Base-by-base conservation (phyloP, 2,888 invertebrate genomes). In the Eledona agricola region DNA sequence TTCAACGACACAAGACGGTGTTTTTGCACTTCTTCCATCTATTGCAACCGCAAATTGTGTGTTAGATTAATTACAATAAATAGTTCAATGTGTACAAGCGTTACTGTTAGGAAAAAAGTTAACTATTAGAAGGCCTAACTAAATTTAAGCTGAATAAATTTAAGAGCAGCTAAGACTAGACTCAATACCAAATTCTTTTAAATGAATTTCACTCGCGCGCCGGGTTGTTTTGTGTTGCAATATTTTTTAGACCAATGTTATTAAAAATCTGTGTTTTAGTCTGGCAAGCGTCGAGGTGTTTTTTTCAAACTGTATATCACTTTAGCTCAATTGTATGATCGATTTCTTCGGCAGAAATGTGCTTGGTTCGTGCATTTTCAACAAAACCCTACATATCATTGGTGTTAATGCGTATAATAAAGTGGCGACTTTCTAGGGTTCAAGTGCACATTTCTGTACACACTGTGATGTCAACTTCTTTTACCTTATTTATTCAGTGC, bases 111-210 rank as follows among this genome's bases (percentile, higher is more conserved):
- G 51, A 40, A 67, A 64, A 64, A 62, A 66, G 63, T 68, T 69
- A 70, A 66, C 66, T 72, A 71, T 68, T 72, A 73, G 73, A 72
- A 72, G 74, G 74, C 74, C 74, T 74, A 74, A 74, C 63, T 74
- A 74, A 71, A 63, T 69, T 63, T 73, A 73, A 73, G 73, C 65
- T 64, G 59, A 58, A 58, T 46, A 52, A 32, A 42, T 32, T 29
- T 49, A 43, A 45, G 32, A 26, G 49, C 46, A 43, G 57, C 45
- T 57, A 29, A 34, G 58, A n/a, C n/a, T 62, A 64, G 61, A 64
- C 57, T 62, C 60, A 58, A 54, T 51, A 31, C 26, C 10, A 16
- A 42, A 45, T 19, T 12, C 20, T 23, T 16, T 4, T 15, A 32
- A 25, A 22, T 45, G 10, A 28, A 35, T 35, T 19, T 6, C 15